Base-by-base conservation (phyloP, 2,113 vertebrate genomes). In the Engraulis encrasicolus region DNA sequence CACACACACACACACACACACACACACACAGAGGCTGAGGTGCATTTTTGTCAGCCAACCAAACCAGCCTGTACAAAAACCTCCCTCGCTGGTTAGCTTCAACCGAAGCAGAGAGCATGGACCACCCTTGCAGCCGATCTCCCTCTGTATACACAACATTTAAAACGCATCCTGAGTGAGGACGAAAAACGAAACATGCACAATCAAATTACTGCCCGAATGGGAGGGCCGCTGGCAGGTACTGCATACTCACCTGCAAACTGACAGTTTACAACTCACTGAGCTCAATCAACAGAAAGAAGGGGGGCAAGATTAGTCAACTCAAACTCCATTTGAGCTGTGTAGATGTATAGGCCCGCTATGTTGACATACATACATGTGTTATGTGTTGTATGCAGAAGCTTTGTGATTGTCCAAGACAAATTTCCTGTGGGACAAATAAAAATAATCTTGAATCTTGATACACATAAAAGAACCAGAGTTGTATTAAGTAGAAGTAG, bases 21-120 rank as follows among this genome's bases (percentile, higher is more conserved):
- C 40, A 45, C 40, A 45, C 40, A 45, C 40, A 50, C 50, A 45
- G 50, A 83, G 50, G 12, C 82, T 34, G 31, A 49, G 78, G 78
- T 66, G 50, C 78, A 58, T 79, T 71, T 45, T 84, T 80, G 78
- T 74, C 78, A 58, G 49, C 34, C 14, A 38, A 19, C 34, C 37
- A 84, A 78, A 79, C 58, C 27, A 61, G 27, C 71, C 45, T 50
- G 0, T 78, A 71, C 78, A 80, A 38, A 49, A 50, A 81, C 4
- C 40, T 45, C 40, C 27, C 31, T 34, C 58, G 1, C 66, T 74
- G 66, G 27, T 36, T 74, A 74, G 14, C 66, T 34, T 74, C 66
- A 74, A 15, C 66, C 31, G 27, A 74, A 34, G 66, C 66, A 1
- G 11, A 74, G 12, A 74, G 12, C 14, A 31, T 31, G 66, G 66